Evolutionary conservation across 2,113 vertebrate genomes (phyloP).

Genomic region (Chloroceryle aenea): DNA sequence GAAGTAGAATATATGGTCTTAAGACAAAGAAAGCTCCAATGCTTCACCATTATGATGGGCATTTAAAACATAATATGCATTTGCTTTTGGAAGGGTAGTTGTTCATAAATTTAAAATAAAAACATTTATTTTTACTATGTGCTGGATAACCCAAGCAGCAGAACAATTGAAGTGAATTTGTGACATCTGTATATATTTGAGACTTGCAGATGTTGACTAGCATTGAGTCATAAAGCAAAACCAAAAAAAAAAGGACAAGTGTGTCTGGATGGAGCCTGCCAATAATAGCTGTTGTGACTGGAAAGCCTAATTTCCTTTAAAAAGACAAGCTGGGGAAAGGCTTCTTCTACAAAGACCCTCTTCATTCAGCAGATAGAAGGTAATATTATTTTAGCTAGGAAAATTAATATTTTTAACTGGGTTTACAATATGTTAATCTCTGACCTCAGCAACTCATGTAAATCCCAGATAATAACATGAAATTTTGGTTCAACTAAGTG

Average conservation of each 20-base stretch:
- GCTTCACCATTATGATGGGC: not conserved
- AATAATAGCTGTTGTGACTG: not conserved
- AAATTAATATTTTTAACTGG: not conserved
- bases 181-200: not conserved
- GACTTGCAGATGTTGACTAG: not conserved
- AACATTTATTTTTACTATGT: not conserved
- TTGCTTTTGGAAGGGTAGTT: not conserved
- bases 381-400: accelerated
- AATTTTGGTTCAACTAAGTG: not conserved
- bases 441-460: accelerated
- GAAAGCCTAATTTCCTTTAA: not conserved
- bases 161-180: not conserved
- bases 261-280: not conserved
- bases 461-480: not conserved
- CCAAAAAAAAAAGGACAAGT: not conserved
- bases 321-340: not conserved
- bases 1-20: not conserved
- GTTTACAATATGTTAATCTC: not conserved
- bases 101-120: not conserved
- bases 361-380: not conserved
- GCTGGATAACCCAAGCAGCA: not conserved
- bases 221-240: not conserved
- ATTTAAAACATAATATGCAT: not conserved
- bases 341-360: not conserved
- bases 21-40: not conserved